Percentiles rank a stretch among this genome's conserved stretches.
Evolutionary conservation across 2,888 invertebrate species (phyloP).

Genomic region (Thera obeliscata): DNA sequence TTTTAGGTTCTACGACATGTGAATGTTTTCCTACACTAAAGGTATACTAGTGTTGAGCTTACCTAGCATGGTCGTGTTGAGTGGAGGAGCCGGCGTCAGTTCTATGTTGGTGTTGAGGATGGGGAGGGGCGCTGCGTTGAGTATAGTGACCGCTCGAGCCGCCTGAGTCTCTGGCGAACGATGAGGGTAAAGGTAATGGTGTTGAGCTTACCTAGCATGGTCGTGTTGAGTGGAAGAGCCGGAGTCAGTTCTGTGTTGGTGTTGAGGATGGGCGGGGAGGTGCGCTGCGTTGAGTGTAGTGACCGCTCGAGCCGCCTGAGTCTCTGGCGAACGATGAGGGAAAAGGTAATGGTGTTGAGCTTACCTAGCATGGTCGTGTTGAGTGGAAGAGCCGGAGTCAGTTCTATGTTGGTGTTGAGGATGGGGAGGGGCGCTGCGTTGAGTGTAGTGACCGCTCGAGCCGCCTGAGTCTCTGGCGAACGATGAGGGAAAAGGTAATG

Average conservation of each 20-base stretch:
- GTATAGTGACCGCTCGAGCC: slow-evolving; percentile 93
- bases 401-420: slow-evolving; percentile 77
- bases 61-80: slow-evolving; percentile 82
- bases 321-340: slow-evolving; percentile 90
- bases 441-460: slow-evolving; percentile 92
- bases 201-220: slow-evolving; percentile 47
- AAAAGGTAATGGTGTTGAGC: no score
- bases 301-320: slow-evolving; percentile 92
- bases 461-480: slow-evolving; percentile 92
- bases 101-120: slow-evolving; percentile 68
- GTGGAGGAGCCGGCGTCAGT: slow-evolving; percentile 91
- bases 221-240: slow-evolving; percentile 91
- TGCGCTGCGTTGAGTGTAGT: slow-evolving; percentile 92
- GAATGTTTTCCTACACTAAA: no score
- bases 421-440: slow-evolving; percentile 89
- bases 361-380: slow-evolving; percentile 79
- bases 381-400: slow-evolving; percentile 91
- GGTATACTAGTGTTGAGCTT: background rate
- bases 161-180: slow-evolving; percentile 91
- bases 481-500: slow-evolving; percentile 52
- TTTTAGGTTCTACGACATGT: no score
- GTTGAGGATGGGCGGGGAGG: slow-evolving; percentile 78
- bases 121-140: slow-evolving; percentile 90
- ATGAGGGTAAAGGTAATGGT: slow-evolving; percentile 73
- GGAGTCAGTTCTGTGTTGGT: slow-evolving; percentile 86